Conservation (phyloP, 2,113 vertebrate genomes). For the Eptatretus burgeri region DNA sequence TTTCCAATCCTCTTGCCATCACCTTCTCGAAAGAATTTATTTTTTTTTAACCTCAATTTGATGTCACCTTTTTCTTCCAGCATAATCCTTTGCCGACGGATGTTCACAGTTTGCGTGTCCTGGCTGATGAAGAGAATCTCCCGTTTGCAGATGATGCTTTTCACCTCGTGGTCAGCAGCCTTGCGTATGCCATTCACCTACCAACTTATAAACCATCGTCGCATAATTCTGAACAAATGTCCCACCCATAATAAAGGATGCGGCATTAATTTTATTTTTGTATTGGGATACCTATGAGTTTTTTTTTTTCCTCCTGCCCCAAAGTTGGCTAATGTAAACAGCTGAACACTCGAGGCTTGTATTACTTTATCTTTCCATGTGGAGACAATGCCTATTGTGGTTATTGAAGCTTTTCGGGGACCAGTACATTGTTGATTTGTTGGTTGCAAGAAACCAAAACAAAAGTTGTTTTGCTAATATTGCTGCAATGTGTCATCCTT, state of each 20-base stretch:
- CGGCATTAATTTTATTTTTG: no score
- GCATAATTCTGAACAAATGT: no score
- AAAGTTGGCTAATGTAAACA: no score
- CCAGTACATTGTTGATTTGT: neutral
- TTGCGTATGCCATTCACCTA: conserved; percentile 24
- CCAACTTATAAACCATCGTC: no score
- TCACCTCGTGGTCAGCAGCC: conserved; percentile 60
- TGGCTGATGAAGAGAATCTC: conserved; percentile 72
- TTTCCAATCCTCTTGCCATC: neutral
- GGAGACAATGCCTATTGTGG: no score
- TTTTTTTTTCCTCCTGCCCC: no score
- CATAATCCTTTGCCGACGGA: conserved; percentile 21
- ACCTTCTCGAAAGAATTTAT: neutral
- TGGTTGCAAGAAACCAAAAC: neutral
- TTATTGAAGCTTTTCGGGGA: no score
- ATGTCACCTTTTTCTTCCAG: conserved; percentile 16
- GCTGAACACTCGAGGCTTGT: no score
- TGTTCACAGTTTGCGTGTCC: conserved; percentile 26
- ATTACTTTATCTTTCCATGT: no score
- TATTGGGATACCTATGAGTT: neutral
- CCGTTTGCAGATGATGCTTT: conserved; percentile 64
- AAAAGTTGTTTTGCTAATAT: neutral
- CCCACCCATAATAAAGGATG: no score
- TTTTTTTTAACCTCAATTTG: neutral
- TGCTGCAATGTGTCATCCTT: conserved; percentile 9